Evolutionary conservation across 2,888 invertebrate species (phyloP).

Genomic region (Tachystola acroxantha): DNA sequence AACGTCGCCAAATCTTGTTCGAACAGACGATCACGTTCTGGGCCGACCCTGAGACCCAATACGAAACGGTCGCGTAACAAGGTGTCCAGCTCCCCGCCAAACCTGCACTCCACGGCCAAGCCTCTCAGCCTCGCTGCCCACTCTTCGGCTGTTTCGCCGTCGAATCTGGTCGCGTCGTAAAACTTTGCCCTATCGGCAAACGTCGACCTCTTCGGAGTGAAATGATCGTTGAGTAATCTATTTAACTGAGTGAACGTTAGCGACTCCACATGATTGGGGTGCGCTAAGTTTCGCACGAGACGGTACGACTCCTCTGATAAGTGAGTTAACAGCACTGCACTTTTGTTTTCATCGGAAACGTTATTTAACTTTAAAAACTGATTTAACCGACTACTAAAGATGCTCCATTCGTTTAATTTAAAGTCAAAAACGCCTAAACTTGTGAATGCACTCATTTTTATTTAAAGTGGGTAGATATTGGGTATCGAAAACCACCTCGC

Average conservation of each 20-base stretch:
- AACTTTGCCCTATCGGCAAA: conserved; percentile 18
- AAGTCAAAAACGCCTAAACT: background rate
- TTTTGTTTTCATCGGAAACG: background rate
- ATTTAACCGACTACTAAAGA: background rate
- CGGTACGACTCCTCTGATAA: conserved; percentile 14
- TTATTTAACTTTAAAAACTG: background rate
- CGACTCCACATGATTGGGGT: conserved; percentile 8
- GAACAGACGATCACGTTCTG: conserved; percentile 10
- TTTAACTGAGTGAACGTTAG: conserved; percentile 8
- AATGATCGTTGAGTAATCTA: conserved; percentile 9
- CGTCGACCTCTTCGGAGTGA: conserved; percentile 16
- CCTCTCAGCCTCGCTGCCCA: conserved; percentile 17
- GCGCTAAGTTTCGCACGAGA: conserved; percentile 11
- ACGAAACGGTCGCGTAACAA: conserved; percentile 9
- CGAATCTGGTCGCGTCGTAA: conserved; percentile 13
- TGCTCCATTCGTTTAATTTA: background rate
- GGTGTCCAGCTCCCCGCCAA: conserved; percentile 10
- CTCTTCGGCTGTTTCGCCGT: conserved; percentile 14
- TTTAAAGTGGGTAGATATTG: too few relatives aligned
- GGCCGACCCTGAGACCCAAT: conserved; percentile 10
- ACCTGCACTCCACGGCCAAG: conserved; percentile 13
- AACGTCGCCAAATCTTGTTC: conserved; percentile 7
- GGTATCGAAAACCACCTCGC: too few relatives aligned
- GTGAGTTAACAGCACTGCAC: conserved; percentile 8
- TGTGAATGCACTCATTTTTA: too few relatives aligned